A percentile compares a stretch with the other conserved stretches of the same genome.
These are phyloP conservation scores for Eutrigla gurnardus DNA, from an alignment of 2,797 vertebrate species.

Conservation along the genomic window DNA sequence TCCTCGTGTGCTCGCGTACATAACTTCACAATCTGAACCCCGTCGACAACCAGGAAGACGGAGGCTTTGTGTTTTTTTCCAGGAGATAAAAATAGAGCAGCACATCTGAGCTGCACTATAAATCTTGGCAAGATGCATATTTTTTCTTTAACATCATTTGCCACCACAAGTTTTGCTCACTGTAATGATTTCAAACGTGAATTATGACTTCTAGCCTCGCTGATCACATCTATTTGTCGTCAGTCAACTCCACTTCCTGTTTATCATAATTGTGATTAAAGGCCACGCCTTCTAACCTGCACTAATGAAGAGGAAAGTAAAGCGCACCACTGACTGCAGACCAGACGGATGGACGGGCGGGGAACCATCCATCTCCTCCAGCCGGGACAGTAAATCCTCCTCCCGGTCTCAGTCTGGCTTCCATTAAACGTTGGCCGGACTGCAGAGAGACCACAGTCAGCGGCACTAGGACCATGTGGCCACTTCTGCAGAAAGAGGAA, in stretches of 20 bases:
- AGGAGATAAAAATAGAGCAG: conserved; percentile 22
- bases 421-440: conserved; percentile 1
- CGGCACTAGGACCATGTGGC: no score
- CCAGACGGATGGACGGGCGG: conserved; percentile 16
- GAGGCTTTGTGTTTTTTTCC: conserved; percentile 23
- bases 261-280: not conserved
- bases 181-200: conserved; percentile 5
- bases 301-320: not conserved
- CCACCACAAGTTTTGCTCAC: conserved; percentile 2
- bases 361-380: conserved; percentile 26
- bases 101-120: conserved; percentile 10
- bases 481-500: no score
- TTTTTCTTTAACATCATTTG: no score
- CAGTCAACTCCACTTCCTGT: not conserved
- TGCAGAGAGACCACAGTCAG: conserved; percentile 3
- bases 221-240: conserved; percentile 4
- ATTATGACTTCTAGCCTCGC: not conserved
- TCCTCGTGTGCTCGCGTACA: not conserved
- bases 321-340: not conserved
- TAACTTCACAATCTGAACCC: conserved; percentile 21
- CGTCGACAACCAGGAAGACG: conserved; percentile 20
- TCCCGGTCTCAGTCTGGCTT: conserved; percentile 24
- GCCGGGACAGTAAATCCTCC: conserved; percentile 11
- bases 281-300: not conserved
- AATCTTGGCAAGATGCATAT: no score